These are phyloP conservation scores for Centroberyx gerrardi DNA, from an alignment of 2,797 vertebrate genomes.

Conservation along the genomic window DNA sequence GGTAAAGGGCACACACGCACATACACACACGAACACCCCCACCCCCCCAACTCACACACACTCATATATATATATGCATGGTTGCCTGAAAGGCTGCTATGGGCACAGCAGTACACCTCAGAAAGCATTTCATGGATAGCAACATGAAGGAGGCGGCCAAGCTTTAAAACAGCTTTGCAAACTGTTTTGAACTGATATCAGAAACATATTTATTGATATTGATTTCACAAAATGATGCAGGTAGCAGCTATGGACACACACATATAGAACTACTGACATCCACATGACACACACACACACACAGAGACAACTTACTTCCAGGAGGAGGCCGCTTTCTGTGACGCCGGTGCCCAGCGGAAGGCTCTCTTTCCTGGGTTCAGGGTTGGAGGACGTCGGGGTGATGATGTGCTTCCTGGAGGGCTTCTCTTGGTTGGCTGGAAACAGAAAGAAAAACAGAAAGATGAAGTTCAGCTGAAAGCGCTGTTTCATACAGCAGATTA, in stretches of 20 bases:
- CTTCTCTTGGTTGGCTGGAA: constrained; percentile 77
- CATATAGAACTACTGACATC: too few relatives aligned
- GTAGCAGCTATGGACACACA: not conserved
- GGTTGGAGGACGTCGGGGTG: constrained; percentile 70
- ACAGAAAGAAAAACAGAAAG: constrained; percentile 5
- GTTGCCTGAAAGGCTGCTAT: not conserved
- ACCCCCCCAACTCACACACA: constrained; percentile 1
- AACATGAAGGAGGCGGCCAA: not conserved
- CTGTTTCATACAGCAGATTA: too few relatives aligned
- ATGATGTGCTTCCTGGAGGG: constrained; percentile 73
- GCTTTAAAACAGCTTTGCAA: too few relatives aligned
- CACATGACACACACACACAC: not conserved
- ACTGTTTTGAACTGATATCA: too few relatives aligned
- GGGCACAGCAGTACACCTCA: too few relatives aligned
- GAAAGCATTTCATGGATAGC: not conserved
- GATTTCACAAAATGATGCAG: too few relatives aligned
- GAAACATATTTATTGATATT: too few relatives aligned
- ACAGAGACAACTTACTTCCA: constrained; percentile 77
- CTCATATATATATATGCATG: not conserved
- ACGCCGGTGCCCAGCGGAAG: constrained; percentile 39
- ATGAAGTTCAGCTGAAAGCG: not conserved
- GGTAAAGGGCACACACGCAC: constrained; percentile 56
- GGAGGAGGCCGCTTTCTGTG: constrained; percentile 82
- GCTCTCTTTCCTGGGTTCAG: constrained; percentile 80
- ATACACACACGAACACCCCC: constrained; percentile 26